Base-by-base conservation (phyloP, 2,797 vertebrate genomes). In the Taenioides sp. region DNA sequence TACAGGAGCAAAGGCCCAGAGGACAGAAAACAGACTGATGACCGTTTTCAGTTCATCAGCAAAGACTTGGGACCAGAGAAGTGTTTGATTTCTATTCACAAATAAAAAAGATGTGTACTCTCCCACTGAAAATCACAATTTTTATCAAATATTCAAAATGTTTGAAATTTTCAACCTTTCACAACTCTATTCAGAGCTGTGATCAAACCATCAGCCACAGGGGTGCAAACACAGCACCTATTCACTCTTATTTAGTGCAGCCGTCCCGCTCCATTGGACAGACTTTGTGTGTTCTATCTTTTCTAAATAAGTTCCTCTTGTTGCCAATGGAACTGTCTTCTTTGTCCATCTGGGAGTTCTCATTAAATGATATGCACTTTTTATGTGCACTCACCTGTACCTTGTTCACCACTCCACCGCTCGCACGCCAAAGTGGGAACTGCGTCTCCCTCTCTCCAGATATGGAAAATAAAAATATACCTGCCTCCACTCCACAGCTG, bases 391-490 rank as follows among this genome's bases (percentile, higher is more conserved):
- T 40, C 61, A 63, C 61, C 61, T 63, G 31, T 40, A 22, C 61
- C 58, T 37, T 37, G 60, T 62, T 62, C 67, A 68, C 67, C 77
- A 72, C 83, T 78, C 80, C 52, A 28, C 74, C 71, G 74, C 54
- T 57, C 76, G 59, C 31, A 70, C 43, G 58, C 73, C 64, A 17
- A 61, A 65, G 72, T 72, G 65, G 27, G 55, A 70, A 72, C 75
- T 71, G 74, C 70, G 78, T 71, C 78, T 79, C 75, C 57, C 70
- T 76, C 71, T 71, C 79, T 64, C 70, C 58, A 80, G 79, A 85
- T 84, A 76, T 3, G 37, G 63, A 64, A 59, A 86, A 74, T 78
- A 80, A 80, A 86, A 85, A 86, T 86, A 80, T 59, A 74, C 72
- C 67, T 54, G 72, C 73, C 28, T 70, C 67, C 66, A 65, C 55